These are phyloP conservation scores for Microhierax caerulescens DNA, from an alignment of 2,797 vertebrate genomes.

Conservation along the genomic window DNA sequence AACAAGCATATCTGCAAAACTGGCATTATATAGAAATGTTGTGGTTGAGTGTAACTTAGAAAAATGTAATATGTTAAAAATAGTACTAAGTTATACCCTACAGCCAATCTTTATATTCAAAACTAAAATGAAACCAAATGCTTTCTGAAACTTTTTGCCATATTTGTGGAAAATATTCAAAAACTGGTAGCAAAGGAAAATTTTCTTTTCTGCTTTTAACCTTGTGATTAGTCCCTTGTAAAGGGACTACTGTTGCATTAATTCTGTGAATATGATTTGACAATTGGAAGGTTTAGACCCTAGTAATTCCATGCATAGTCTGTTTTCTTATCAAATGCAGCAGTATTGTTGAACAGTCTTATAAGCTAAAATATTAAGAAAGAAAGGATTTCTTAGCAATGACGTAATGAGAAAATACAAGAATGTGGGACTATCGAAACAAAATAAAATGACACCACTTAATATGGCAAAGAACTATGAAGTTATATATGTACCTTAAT, in stretches of 20 bases:
- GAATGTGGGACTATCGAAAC: background rate
- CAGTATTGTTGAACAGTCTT: background rate
- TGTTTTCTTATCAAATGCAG: conserved; percentile 4
- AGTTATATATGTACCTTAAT: background rate
- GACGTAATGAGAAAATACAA: conserved; percentile 12
- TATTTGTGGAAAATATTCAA: background rate
- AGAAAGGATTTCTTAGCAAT: conserved; percentile 11
- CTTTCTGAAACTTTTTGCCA: background rate
- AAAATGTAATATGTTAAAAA: background rate
- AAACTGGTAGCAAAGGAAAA: background rate
- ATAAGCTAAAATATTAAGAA: background rate
- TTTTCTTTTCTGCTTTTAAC: background rate
- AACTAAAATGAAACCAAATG: background rate
- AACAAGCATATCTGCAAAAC: background rate
- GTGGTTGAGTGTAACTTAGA: background rate
- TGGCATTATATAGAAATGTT: background rate
- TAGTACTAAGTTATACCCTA: background rate
- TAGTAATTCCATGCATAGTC: background rate
- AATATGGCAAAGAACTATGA: background rate
- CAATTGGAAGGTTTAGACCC: background rate
- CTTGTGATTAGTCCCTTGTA: background rate
- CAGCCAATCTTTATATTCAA: background rate
- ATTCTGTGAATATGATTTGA: background rate
- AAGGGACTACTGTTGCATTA: background rate
- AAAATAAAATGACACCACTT: background rate